Percentiles rank a stretch among this genome's conserved stretches.
Conservation (phyloP, 1,140 invertebrate genomes). For the Ostrea denselamellosa region DNA sequence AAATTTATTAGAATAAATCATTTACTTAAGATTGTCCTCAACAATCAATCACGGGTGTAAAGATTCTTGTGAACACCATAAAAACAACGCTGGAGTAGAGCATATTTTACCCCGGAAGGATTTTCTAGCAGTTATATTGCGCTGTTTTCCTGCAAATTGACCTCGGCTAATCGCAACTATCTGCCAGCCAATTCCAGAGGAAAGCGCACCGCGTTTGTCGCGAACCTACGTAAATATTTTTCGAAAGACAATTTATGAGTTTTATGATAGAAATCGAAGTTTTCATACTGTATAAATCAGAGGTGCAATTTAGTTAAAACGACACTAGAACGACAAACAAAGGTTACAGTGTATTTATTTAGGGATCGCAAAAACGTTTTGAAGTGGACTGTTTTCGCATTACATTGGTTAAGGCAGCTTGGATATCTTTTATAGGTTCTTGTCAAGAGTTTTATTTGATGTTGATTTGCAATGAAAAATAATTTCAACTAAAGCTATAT, state of each 20-base stretch:
- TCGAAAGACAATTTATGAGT: slow-evolving; percentile 56
- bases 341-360: slow-evolving; percentile 55
- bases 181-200: slow-evolving; percentile 36
- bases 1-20: slow-evolving; percentile 53
- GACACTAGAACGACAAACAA: slow-evolving; percentile 52
- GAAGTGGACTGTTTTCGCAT: slow-evolving; percentile 55
- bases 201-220: slow-evolving; percentile 37
- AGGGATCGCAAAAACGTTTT: slow-evolving; percentile 54
- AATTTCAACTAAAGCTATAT: slow-evolving; percentile 53
- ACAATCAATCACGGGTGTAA: slow-evolving; percentile 46
- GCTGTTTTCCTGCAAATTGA: slow-evolving; percentile 49
- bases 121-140: slow-evolving; percentile 55
- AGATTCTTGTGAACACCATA: slow-evolving; percentile 32
- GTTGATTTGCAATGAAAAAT: slow-evolving; percentile 59
- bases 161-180: slow-evolving; percentile 48
- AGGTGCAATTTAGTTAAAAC: slow-evolving; percentile 51
- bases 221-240: slow-evolving; percentile 61
- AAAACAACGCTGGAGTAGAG: slow-evolving; percentile 35
- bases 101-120: slow-evolving; percentile 50
- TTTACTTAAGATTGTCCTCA: slow-evolving; percentile 42
- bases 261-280: slow-evolving; percentile 55
- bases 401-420: slow-evolving; percentile 49
- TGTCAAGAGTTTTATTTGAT: slow-evolving; percentile 57
- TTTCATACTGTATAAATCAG: slow-evolving; percentile 58
- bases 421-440: slow-evolving; percentile 50